A percentile compares a stretch with the other conserved stretches of the same genome.
phyloP scores from a whole-genome alignment of 2,113 vertebrate genomes.

The Alligator mississippiensis region DNA sequence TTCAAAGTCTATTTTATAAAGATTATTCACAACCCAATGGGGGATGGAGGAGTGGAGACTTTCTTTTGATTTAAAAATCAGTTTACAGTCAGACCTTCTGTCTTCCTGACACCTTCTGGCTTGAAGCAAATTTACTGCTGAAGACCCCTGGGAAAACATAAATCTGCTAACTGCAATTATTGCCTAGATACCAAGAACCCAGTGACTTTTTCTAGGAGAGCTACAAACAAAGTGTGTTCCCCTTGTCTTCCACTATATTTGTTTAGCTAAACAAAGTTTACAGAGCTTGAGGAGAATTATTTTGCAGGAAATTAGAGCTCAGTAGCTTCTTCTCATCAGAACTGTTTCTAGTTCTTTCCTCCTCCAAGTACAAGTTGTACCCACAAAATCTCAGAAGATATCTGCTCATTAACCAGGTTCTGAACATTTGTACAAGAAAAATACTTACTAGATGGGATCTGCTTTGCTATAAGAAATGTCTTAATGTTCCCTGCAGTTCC shows the following conservation, averaged over 20 bases:
- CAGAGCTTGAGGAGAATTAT: not conserved
- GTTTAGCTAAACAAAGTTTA: conserved; percentile 35
- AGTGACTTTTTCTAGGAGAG: not conserved
- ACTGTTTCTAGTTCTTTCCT: not conserved
- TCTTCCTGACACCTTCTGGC: conserved; percentile 4
- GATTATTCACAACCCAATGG: not conserved
- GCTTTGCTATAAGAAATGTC: not conserved
- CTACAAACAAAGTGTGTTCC: not conserved
- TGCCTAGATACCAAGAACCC: not conserved
- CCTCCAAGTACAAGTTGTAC: conserved; percentile 10
- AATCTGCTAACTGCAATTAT: not conserved
- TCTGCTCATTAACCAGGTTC: not conserved
- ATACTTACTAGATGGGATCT: accelerated
- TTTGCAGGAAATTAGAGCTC: conserved; percentile 28
- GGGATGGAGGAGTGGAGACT: not conserved
- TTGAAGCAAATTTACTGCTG: conserved; percentile 18
- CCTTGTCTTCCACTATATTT: not conserved
- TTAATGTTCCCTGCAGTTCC: not conserved
- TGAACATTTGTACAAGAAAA: not conserved
- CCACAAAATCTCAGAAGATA: not conserved
- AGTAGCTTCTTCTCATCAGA: not conserved
- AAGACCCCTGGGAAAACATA: not conserved
- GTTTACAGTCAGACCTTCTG: not conserved
- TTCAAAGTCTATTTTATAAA: not conserved
- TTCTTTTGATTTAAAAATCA: not conserved